Evolutionary conservation across 2,888 invertebrate genomes (phyloP).

Genomic region (Synergus gifuensis): DNA sequence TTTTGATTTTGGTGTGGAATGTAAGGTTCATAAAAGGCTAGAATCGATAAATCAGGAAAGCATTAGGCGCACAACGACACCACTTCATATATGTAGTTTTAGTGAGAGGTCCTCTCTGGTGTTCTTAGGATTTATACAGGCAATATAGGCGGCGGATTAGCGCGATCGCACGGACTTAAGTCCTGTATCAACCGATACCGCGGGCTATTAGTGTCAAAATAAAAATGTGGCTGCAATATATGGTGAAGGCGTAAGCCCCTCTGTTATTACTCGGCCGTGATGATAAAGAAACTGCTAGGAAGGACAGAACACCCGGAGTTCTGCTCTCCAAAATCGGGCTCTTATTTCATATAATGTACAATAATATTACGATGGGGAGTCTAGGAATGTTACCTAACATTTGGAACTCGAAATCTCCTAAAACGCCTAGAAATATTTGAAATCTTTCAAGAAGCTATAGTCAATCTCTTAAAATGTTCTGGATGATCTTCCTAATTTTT

Average conservation of each 20-base stretch:
- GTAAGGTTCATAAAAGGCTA: background rate
- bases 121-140: constrained; percentile 69
- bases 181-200: constrained; percentile 73
- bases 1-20: background rate
- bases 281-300: constrained; percentile 54
- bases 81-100: constrained; percentile 57
- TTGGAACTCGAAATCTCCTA: too few relatives aligned
- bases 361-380: too few relatives aligned
- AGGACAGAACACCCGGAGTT: constrained; percentile 43
- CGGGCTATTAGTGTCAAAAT: constrained; percentile 77
- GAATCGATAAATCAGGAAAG: constrained; percentile 71
- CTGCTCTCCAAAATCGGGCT: constrained; percentile 32
- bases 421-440: too few relatives aligned
- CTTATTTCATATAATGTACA: constrained; percentile 7
- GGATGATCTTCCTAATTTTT: too few relatives aligned
- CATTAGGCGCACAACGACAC: constrained; percentile 61
- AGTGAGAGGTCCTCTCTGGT: constrained; percentile 51
- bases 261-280: constrained; percentile 70
- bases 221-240: constrained; percentile 77
- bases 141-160: constrained; percentile 76
- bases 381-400: too few relatives aligned
- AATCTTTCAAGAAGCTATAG: too few relatives aligned
- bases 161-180: constrained; percentile 74
- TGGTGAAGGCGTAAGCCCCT: constrained; percentile 71
- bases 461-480: too few relatives aligned